Percentiles rank a stretch among this genome's conserved stretches.
Conservation (phyloP, 53 echinoderm and acorn worm species). For the Temnopleurus reevesii region DNA sequence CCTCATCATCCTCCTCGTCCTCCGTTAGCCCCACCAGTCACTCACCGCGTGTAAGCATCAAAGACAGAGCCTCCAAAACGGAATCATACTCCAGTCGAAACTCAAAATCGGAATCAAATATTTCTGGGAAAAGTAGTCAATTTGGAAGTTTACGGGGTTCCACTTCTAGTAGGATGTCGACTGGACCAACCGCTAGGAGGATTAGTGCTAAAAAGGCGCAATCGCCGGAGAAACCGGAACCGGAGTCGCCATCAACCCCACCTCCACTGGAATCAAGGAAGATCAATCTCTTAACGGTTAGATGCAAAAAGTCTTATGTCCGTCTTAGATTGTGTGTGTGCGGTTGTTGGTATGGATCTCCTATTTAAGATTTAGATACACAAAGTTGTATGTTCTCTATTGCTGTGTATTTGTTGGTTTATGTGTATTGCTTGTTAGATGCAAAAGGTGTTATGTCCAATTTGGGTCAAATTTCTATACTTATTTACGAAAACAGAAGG, state of each 20-base stretch:
- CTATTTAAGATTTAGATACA: no score
- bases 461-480: no score
- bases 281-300: constrained; percentile 74
- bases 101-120: constrained; percentile 56
- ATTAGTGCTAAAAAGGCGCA: constrained; percentile 52
- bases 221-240: constrained; percentile 65
- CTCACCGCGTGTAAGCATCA: constrained; percentile 19
- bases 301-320: neutral
- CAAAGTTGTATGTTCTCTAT: no score
- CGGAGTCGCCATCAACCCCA: constrained; percentile 60
- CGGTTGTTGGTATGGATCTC: no score
- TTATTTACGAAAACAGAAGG: neutral
- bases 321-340: neutral
- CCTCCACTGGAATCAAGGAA: constrained; percentile 49
- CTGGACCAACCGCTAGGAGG: constrained; percentile 32
- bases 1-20: neutral
- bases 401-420: no score
- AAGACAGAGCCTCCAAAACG: constrained; percentile 30
- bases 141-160: constrained; percentile 53
- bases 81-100: constrained; percentile 42
- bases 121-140: constrained; percentile 15
- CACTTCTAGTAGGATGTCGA: neutral
- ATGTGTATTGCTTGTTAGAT: no score
- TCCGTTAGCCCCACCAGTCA: constrained; percentile 10
- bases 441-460: no score